Base-by-base conservation (phyloP, 1,140 invertebrate species). In the Drosophila chauvacae region DNA sequence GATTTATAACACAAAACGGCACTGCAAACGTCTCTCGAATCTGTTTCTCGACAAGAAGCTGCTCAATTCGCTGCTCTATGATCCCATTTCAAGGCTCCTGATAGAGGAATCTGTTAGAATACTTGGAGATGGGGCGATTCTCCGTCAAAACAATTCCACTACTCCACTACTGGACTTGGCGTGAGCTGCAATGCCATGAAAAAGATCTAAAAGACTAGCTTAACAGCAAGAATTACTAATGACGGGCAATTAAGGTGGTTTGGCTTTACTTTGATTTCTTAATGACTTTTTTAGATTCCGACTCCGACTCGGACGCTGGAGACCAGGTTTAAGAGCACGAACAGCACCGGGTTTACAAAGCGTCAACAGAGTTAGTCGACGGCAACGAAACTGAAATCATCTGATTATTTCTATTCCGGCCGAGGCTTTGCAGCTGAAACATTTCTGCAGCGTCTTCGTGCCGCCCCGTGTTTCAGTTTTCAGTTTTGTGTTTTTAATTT, bases 401-500 rank as follows among this genome's bases (percentile, higher is more conserved):
- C 59, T 42, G 37, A 68, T 64, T 42, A 68, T 51, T 51, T 62
- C 35, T 20, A 66, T 33, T 50, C 23, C 45, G 58, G 57, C 13
- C n/a, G 4, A 26, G 41, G 56, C 9, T 39, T 64, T 20, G 50
- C 35, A 51, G 45, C 14, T 51, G 13, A 50, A 50, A 33, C 6
- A 3, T 42, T 68, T 48, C n/a, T 37, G n/a, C 33, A 37, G n/a
- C 10, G 30, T 23, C 33, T 55, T 37, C 33, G 18, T 55, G 33
- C 35, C 33, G 45, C 18, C 16, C 26, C 16, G 6, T 53, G 18
- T 4, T 62, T 53, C 18, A 26, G 35, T 35, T 53, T 30, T 33
- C 30, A 65, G n/a, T 28, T 58, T 35, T 65, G 20, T 39, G 44
- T 37, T 68, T 68, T 65, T 70, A 53, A 53, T 68, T 71, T 71